Percentiles rank a stretch among this genome's conserved stretches.
These are phyloP conservation scores for Psettodes erumei DNA, from an alignment of 2,113 vertebrate genomes.

Conservation along the genomic window DNA sequence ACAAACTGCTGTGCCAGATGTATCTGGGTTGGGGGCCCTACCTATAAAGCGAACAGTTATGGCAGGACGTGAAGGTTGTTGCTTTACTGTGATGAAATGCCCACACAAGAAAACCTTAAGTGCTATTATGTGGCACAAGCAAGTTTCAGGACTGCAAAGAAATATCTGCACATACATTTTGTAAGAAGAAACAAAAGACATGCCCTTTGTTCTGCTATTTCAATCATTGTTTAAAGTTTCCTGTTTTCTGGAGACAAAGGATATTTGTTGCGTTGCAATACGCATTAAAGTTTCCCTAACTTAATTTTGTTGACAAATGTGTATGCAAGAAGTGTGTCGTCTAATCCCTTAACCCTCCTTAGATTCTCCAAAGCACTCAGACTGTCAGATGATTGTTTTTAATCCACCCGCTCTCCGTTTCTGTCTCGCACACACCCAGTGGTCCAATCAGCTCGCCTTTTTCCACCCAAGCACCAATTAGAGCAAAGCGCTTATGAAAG, in stretches of 20 bases:
- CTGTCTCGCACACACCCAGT: conserved; percentile 8
- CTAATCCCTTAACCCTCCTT: conserved; percentile 70
- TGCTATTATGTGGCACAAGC: background rate
- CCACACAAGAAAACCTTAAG: background rate
- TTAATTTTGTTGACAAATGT: conserved; percentile 4
- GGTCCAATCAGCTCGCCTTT: conserved; percentile 34
- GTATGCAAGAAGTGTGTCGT: conserved; percentile 19
- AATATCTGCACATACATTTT: background rate
- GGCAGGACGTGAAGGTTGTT: too few relatives aligned
- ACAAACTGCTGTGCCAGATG: conserved; percentile 96
- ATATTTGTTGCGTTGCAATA: conserved; percentile 11
- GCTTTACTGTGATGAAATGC: background rate
- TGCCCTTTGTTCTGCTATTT: conserved; percentile 3
- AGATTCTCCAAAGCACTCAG: conserved; percentile 19
- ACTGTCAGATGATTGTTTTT: conserved; percentile 51
- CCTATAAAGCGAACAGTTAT: conserved; percentile 80
- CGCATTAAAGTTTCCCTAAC: conserved; percentile 61
- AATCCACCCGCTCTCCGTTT: conserved; percentile 43
- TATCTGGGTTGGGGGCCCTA: conserved; percentile 98
- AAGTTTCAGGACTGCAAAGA: background rate
- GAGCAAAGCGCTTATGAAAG: conserved; percentile 1
- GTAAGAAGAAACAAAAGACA: background rate
- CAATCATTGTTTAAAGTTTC: conserved; percentile 16
- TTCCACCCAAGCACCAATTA: conserved; percentile 11
- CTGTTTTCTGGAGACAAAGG: conserved; percentile 33